A percentile compares a stretch with the other conserved stretches of the same genome.
Evolutionary conservation across 1,140 invertebrate genomes (phyloP).

Genomic region (Drosophila willistoni): DNA sequence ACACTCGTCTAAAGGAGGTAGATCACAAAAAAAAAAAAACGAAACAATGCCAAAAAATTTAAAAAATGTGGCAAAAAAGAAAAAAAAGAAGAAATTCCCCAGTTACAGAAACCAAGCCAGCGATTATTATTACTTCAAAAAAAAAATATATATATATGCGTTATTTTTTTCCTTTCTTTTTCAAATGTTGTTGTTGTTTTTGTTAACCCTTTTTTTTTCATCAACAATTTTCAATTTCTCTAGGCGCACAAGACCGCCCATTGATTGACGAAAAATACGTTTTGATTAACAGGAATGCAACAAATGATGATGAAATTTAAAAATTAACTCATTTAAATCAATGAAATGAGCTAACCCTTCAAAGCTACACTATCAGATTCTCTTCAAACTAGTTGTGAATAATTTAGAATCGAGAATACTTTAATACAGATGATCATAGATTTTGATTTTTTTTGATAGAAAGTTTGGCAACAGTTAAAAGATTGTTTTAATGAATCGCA

Average conservation of each 20-base stretch:
- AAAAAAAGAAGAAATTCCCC: conserved; percentile 65
- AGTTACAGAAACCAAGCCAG: conserved; percentile 39
- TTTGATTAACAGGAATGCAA: conserved; percentile 14
- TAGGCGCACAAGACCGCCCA: conserved; percentile 39
- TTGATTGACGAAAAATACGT: conserved; percentile 7
- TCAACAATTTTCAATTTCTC: conserved; percentile 8
- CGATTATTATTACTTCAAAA: conserved; percentile 20
- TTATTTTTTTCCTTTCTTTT: conserved; percentile 28
- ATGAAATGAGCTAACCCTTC: not conserved
- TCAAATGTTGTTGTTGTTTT: conserved; percentile 72
- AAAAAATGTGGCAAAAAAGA: conserved; percentile 33
- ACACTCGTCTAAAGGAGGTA: conserved; percentile 99
- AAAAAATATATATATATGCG: conserved; percentile 1
- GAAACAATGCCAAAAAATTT: conserved; percentile 20
- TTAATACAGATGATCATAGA: too few relatives aligned
- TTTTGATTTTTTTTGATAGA: too few relatives aligned
- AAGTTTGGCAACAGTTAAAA: too few relatives aligned
- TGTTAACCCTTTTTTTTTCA: conserved; percentile 28
- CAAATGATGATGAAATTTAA: not conserved
- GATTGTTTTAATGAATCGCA: too few relatives aligned
- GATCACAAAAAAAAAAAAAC: conserved; percentile 41
- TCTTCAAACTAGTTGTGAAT: not conserved
- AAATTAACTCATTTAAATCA: not conserved
- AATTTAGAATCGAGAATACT: too few relatives aligned
- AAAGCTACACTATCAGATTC: not conserved